Evolutionary conservation across 1,140 invertebrate genomes (phyloP), one percentile per base, ranked within the genome.

Genomic region (Caenorhabditis latens): DNA sequence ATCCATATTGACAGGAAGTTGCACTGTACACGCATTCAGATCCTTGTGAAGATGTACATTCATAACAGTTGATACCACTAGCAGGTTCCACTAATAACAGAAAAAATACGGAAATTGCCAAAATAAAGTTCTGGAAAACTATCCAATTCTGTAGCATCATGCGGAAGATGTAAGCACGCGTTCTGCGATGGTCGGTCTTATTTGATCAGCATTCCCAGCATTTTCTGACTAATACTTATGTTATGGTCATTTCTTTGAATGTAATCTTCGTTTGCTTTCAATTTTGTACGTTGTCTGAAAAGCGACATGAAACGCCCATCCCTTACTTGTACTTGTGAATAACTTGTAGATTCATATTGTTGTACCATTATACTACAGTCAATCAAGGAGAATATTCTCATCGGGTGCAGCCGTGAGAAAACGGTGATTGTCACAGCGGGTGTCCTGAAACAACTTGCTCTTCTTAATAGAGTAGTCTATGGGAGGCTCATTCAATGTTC

Each of bases 11-110:
- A 84, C 88, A 89, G 4, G 88, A 83, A 50, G 82, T 86, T 2
- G 86, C 87, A 40, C 55, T 85, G 71, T 85, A 89, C 1, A 87
- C 84, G 48, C 88, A 89, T 53, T 89, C 88, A n/a, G 43, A 43
- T 53, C 88, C 88, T 61, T 88, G 85, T 24, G 71, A 86, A 19
- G 84, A 85, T 4, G 88, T 89, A 87, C 88, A 89, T 85, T 89
- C 88, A 32, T 88, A 89, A 50, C 88, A 89, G 11, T 89, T 89
- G 13, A 89, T 89, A 43, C 57, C 19, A 43, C 14, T n/a, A 50
- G 21, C 3, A 63, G 5, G 5, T 24, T 32, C 2, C 32, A 32
- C 32, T 13, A 50, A 11, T 24, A 86, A 24, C 24, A 85, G 48
- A 16, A 79, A n/a, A 42, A 55, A 13, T 6, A 71, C 16, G 0